These are phyloP conservation scores for Carcinoscorpius rotundicauda DNA, from an alignment of 1,140 invertebrate species.

Conservation along the genomic window DNA sequence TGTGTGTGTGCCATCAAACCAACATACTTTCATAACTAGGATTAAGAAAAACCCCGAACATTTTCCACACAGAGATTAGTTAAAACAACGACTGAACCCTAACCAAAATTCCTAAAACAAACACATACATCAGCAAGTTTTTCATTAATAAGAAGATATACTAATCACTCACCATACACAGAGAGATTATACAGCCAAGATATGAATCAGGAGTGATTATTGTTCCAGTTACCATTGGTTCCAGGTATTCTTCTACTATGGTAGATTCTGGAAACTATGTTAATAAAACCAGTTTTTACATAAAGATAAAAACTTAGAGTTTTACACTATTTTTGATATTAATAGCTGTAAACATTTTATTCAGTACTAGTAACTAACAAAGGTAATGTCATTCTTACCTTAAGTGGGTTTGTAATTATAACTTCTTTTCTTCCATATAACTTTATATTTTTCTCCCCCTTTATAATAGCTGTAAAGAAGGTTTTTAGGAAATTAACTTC, in stretches of 20 bases:
- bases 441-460: conserved; percentile 50
- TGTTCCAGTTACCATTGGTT: conserved; percentile 79
- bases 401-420: conserved; percentile 67
- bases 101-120: background rate
- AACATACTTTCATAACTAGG: no score
- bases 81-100: no score
- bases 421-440: conserved; percentile 53
- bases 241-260: conserved; percentile 59
- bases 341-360: no score
- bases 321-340: no score
- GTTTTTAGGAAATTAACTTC: background rate
- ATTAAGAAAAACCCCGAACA: no score
- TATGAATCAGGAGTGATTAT: conserved; percentile 67
- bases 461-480: conserved; percentile 46
- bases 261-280: conserved; percentile 50
- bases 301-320: no score
- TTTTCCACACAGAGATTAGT: no score
- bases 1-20: no score
- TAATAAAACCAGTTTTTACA: conserved; percentile 15
- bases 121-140: no score
- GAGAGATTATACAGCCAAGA: conserved; percentile 30
- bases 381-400: conserved; percentile 28
- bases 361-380: background rate
- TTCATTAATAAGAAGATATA: no score
- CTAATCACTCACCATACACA: conserved; percentile 34